Evolutionary conservation across 2,888 invertebrate species (phyloP), one percentile per base, ranked within the genome.

Genomic region (Antheraea assamensis): DNA sequence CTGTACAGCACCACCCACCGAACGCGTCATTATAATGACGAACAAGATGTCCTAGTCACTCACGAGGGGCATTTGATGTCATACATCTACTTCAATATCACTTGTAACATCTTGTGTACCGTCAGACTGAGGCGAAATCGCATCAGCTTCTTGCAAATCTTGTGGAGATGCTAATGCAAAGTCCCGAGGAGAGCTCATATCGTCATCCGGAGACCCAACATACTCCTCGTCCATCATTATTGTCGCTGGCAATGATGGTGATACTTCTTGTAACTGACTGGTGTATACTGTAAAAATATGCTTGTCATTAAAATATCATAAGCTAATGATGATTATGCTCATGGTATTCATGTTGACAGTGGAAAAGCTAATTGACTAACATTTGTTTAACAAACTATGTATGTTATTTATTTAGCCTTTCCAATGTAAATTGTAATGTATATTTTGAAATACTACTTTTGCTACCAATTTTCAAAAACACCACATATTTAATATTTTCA

Each of bases 151-250:
- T 3, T 68, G 74, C 30, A 58, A 49, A 27, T 72, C 77, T 19
- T 75, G 71, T 76, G 42, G 76, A 75, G 72, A 78, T 68, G 72
- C 72, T 72, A 71, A 79, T 30, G 84, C 75, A 78, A 88, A 91
- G 21, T 93, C 92, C 21, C 85, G 91, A 0, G 93, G 92, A 0
- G 93, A 93, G 73, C 90, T 91, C 70, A 88, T 78, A 8, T 92
- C 92, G 64, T 93, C 93, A 2, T 90, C 92, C 0, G 88, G 86
- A 0, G 93, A 93, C 0, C 83, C 87, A 0, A 85, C 81, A 5
- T 88, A 78, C 17, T 94, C 93, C 74, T 95, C 95, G 72, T 95
- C 95, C 93, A 95, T 95, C 88, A 95, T 89, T 84, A 95, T 95
- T 13, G 95, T 84, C n/a, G 95, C 94, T 3, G 95, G 95, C 77